A percentile compares a stretch with the other conserved stretches of the same genome.
Conservation (phyloP, 35 echinoderm and acorn worm genomes). For the Patiria miniata region DNA sequence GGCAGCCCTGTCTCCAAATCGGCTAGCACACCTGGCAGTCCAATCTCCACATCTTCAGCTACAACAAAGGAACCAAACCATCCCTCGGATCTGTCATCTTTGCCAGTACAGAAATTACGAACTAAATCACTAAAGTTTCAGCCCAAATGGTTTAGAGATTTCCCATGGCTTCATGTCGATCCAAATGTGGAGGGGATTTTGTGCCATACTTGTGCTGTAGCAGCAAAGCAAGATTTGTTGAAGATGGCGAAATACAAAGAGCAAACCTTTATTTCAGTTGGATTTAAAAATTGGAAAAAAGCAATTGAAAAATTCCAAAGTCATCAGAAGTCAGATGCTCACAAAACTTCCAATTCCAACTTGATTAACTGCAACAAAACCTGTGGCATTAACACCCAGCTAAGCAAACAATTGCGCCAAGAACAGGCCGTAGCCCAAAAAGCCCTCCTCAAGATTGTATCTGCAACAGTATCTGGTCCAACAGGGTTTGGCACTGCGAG, state of each 20-base stretch:
- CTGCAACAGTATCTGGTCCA: conserved; percentile 32
- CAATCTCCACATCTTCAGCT: too few species aligned
- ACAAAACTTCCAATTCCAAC: conserved; percentile 11
- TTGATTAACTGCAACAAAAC: not conserved
- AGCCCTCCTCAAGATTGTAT: conserved; percentile 40
- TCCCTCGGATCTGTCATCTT: not conserved
- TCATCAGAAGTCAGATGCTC: conserved; percentile 46
- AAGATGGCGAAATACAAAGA: conserved; percentile 27
- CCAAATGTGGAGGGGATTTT: conserved; percentile 11
- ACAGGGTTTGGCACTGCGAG: conserved; percentile 43
- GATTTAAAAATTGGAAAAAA: conserved; percentile 73
- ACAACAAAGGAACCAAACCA: not conserved
- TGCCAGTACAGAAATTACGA: not conserved
- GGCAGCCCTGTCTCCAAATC: too few species aligned
- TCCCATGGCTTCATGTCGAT: conserved; percentile 66
- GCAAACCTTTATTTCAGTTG: conserved; percentile 29
- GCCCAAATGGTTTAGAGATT: conserved; percentile 53
- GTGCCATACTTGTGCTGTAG: conserved; percentile 36
- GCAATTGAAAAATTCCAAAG: conserved; percentile 28
- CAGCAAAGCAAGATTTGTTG: conserved; percentile 9
- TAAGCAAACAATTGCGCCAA: not conserved
- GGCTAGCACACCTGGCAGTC: too few species aligned
- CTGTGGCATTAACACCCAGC: not conserved
- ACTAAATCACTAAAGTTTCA: conserved; percentile 25
- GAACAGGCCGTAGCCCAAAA: not conserved